A percentile compares a stretch with the other conserved stretches of the same genome.
Conservation (phyloP, 2,888 invertebrate species). For the Isoperla grammatica region DNA sequence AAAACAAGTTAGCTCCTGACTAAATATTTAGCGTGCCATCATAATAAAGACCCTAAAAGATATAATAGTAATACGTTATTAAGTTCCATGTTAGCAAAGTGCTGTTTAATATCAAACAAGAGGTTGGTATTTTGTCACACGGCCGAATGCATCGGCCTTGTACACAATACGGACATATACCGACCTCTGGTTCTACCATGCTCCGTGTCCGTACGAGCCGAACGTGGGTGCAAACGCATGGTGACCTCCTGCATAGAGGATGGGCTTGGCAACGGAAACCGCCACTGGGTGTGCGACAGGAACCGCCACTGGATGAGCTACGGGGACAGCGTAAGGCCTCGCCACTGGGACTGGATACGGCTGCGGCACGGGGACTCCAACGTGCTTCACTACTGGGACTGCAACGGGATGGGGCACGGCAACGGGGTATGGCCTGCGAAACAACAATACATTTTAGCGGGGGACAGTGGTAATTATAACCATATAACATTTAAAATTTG, state of each 20-base stretch:
- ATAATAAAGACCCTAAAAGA: too few species aligned
- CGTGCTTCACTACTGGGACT: conserved; percentile 34
- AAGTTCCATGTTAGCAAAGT: too few species aligned
- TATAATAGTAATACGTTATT: too few species aligned
- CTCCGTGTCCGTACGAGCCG: too few species aligned
- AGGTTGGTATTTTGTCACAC: too few species aligned
- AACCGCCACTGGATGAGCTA: conserved; percentile 47
- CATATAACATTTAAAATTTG: background rate
- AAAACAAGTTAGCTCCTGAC: too few species aligned
- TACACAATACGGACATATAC: too few species aligned
- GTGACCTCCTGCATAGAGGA: conserved; percentile 40
- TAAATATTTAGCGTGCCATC: too few species aligned
- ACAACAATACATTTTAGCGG: background rate
- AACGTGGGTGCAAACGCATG: too few species aligned
- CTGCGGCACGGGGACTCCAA: conserved; percentile 45
- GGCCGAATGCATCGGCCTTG: too few species aligned
- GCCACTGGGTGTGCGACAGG: conserved; percentile 27
- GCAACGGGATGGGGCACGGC: conserved; percentile 54
- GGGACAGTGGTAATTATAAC: background rate
- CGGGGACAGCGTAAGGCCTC: conserved; percentile 58
- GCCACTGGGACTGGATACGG: conserved; percentile 24
- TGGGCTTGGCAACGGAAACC: conserved; percentile 19
- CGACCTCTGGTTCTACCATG: too few species aligned
- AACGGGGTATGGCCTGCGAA: conserved; percentile 25
- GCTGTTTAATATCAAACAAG: too few species aligned